Evolutionary conservation across 30 jellyfish, hydroid and myxozoan genomes (phyloP), one percentile per base, ranked within the genome.

Genomic region (Phacellophora camtschatica): DNA sequence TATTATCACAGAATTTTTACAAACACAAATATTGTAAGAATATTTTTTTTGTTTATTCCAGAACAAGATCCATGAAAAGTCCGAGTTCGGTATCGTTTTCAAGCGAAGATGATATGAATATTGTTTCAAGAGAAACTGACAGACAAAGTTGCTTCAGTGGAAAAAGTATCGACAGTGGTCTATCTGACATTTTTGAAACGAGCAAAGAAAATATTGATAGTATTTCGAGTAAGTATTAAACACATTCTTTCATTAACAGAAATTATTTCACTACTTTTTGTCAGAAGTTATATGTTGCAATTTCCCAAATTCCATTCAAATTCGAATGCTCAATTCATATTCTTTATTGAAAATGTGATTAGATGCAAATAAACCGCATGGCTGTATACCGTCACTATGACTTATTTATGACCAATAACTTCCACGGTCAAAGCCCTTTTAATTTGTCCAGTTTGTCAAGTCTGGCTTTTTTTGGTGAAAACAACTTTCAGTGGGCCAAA

Each of bases 161-260:
- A 0, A 71, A 45, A 37, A 83, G 95, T 37, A 33, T 71, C 12
- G 95, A 83, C 55, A 83, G 95, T 42, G 95, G 95, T 11, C 41
- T 83, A 32, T 83, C 88, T 19, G 95, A 83, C 29, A 59, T 83
- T 28, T 83, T 57, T 54, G 86, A 71, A 45, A 35, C 69, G 2
- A 83, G 77, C 64, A 37, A 61, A 20, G 95, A 72, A 30, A 83
- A 83, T 11, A 22, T 31, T 25, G 16, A 19, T 15, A 15, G 55
- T 22, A 4, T 28, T 10, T 19, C 72, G 10, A 74, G 81, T 61
- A 29, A 8, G 67, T 8, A 0, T 16, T 9, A 15, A 24, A 36
- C 27, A 5, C 11, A 7, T 33, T n/a, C 37, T 29, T 13, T 20
- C 28, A 5, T 20, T 23, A 5, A 16, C 43, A 8, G n/a, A 18